These are phyloP conservation scores for Oostethus manadensis DNA, from an alignment of 2,113 vertebrate genomes.

Conservation along the genomic window DNA sequence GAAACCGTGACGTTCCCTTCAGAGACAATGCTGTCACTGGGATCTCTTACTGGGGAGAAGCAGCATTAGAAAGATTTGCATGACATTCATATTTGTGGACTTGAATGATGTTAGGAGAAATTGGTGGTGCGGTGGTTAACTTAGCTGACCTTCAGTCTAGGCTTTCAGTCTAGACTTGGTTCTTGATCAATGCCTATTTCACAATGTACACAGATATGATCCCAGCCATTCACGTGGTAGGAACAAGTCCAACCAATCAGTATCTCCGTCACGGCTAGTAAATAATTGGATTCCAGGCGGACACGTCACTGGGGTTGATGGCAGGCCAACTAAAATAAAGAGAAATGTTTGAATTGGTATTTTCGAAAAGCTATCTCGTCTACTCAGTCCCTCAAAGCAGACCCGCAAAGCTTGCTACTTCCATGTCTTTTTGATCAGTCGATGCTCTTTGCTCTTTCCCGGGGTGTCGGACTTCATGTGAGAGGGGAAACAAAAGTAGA, in stretches of 20 bases:
- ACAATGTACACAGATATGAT: not conserved
- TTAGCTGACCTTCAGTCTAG: not conserved
- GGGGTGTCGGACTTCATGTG: not conserved
- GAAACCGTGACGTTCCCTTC: constrained; percentile 16
- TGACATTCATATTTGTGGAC: not conserved
- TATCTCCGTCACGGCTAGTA: not conserved
- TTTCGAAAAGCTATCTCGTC: not conserved
- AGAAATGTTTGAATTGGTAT: not conserved
- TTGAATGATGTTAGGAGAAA: not conserved
- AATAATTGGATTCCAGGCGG: not conserved
- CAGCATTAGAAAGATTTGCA: not conserved
- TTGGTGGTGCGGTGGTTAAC: not conserved
- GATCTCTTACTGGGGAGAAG: constrained; percentile 1
- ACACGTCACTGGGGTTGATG: not conserved
- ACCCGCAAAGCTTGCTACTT: not conserved
- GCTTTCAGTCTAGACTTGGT: not conserved
- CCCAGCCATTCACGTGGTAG: not conserved
- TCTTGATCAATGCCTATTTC: not conserved
- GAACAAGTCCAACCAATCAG: not conserved
- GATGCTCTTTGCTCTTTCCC: not conserved
- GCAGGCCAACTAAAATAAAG: not conserved
- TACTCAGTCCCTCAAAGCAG: not conserved
- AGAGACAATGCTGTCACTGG: not conserved
- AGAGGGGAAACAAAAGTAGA: not conserved
- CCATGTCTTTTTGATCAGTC: not conserved